Conservation (phyloP, 2,113 vertebrate species). For the Etia nguti region DNA sequence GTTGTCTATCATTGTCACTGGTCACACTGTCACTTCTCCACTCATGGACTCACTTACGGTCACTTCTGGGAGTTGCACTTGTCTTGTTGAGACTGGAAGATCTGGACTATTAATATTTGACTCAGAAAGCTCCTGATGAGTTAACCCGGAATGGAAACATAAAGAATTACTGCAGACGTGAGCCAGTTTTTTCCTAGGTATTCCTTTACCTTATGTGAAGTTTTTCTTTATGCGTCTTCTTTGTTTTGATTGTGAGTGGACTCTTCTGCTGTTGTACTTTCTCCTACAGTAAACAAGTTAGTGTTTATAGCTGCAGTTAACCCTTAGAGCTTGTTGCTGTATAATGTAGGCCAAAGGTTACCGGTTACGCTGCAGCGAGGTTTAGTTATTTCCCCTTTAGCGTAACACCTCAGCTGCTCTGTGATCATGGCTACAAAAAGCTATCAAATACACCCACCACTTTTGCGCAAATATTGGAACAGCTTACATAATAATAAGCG, state of each 20-base stretch:
- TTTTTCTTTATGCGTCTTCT: neutral
- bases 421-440: neutral
- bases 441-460: neutral
- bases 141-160: conserved; percentile 22
- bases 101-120: neutral
- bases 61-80: conserved; percentile 5
- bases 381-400: conserved; percentile 29
- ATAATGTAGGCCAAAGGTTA: conserved; percentile 69
- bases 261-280: neutral
- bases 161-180: conserved; percentile 20
- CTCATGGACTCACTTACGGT: conserved; percentile 33
- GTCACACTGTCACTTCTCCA: neutral
- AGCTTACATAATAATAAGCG: neutral
- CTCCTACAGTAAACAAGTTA: neutral
- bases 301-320: neutral
- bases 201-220: neutral
- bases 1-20: conserved; percentile 4
- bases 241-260: neutral
- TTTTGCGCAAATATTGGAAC: neutral
- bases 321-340: conserved; percentile 3
- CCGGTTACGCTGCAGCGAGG: neutral
- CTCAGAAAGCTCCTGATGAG: conserved; percentile 14
- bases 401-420: neutral
- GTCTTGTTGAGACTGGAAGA: neutral
- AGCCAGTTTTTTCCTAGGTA: neutral